These are phyloP conservation scores for Abrostola triplasia DNA, from an alignment of 2,888 invertebrate genomes.

Conservation along the genomic window DNA sequence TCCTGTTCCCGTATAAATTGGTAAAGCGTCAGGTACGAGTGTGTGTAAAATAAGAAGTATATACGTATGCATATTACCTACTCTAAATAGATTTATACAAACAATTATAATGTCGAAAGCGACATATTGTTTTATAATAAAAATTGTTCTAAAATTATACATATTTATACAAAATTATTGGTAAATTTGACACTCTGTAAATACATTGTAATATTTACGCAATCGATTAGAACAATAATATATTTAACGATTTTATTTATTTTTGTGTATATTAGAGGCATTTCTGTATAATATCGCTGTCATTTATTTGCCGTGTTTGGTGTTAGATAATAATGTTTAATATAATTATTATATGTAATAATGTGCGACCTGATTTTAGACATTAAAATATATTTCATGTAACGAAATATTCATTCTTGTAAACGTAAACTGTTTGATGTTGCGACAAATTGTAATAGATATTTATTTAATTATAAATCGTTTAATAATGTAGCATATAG, in stretches of 20 bases:
- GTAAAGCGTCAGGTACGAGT: slow-evolving; percentile 35
- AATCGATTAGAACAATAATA: slow-evolving; percentile 55
- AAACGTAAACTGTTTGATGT: slow-evolving; percentile 58
- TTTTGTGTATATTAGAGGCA: slow-evolving; percentile 60
- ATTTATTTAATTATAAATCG: slow-evolving; percentile 40
- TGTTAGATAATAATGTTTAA: slow-evolving; percentile 73
- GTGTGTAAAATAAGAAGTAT: slow-evolving; percentile 19
- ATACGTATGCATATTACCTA: slow-evolving; percentile 21
- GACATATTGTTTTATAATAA: slow-evolving; percentile 61
- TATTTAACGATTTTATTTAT: slow-evolving; percentile 37
- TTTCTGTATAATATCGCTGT: slow-evolving; percentile 76
- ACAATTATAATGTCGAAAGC: slow-evolving; percentile 40
- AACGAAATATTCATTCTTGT: slow-evolving; percentile 48
- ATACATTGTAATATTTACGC: slow-evolving; percentile 35
- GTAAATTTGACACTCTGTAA: slow-evolving; percentile 58
- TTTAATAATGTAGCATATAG: slow-evolving; percentile 44
- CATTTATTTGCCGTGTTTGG: slow-evolving; percentile 82
- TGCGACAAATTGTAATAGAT: slow-evolving; percentile 48
- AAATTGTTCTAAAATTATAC: slow-evolving; percentile 59
- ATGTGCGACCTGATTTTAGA: slow-evolving; percentile 76
- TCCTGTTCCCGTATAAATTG: slow-evolving; percentile 7
- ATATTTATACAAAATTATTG: slow-evolving; percentile 66
- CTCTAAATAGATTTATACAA: slow-evolving; percentile 49
- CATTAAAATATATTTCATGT: slow-evolving; percentile 57
- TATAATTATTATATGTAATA: slow-evolving; percentile 52